Base-by-base conservation (phyloP, 2,113 vertebrate species). In the Lophotis ruficrista region DNA sequence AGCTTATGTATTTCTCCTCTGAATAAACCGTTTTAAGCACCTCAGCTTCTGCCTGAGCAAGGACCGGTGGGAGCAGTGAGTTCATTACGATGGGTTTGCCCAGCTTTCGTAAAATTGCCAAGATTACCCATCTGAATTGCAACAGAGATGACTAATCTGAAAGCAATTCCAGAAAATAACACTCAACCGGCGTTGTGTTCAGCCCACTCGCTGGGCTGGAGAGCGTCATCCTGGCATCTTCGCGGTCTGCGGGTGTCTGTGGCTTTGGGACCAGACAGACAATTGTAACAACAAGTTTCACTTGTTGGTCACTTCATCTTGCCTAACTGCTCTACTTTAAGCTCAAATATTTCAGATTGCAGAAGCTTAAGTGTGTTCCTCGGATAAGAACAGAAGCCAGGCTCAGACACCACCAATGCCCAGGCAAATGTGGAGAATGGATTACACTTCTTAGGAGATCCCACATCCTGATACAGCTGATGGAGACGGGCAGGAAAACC, bases 181-280 rank as follows among this genome's bases (percentile, higher is more conserved):
- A 4, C 4, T 84, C n/a, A 20, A 4, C 20, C 58, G 14, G 47
- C 37, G 47, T 37, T 68, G 56, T 48, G 37, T 85, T 77, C 3
- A 2, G 16, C 37, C 38, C 12, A 2, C 27, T 27, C 5, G 3
- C 66, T 47, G 69, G 11, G 68, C 41, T 43, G 41, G 41, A 76
- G 31, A 70, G 33, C 8, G 9, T 66, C 73, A 15, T 30, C 38
- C 54, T 43, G 66, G 57, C 35, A 30, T 51, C 69, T 31, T 65
- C 35, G 47, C 4, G 0, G 31, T 18, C 28, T 0, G 7, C 8
- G 6, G 9, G 4, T 68, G 33, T 45, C 64, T 25, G 30, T 41
- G 54, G 27, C 43, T 33, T 30, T n/a, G 30, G 45, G 33, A 60
- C 28, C 48, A 68, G 57, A 28, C 33, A 64, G 54, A 21, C 11